phyloP scores from a whole-genome alignment of 2,113 vertebrate species.

The Phyllostomus hastatus region DNA sequence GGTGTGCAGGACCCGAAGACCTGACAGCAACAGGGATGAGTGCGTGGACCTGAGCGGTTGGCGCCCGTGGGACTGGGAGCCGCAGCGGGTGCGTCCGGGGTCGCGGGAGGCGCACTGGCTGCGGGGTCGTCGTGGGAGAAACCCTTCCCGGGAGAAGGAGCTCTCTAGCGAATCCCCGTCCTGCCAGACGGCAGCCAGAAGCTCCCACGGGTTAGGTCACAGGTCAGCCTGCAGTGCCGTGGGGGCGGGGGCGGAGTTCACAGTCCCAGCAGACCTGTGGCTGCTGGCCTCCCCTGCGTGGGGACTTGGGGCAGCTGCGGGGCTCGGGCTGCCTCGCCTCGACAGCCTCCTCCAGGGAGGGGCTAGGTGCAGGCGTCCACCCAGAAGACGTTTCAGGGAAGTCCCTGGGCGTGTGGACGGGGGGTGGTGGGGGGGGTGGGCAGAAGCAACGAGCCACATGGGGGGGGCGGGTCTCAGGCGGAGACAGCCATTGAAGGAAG shows the following conservation, averaged over 20 bases:
- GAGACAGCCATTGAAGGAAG: not conserved
- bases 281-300: slow-evolving; percentile 53
- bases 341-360: not conserved
- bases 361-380: not conserved
- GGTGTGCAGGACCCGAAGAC: not conserved
- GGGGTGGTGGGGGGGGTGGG: not conserved
- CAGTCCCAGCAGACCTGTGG: slow-evolving; percentile 48
- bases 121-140: not conserved
- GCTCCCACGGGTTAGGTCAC: slow-evolving; percentile 51
- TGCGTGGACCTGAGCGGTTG: not conserved
- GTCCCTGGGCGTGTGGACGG: too few species aligned
- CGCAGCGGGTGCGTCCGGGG: not conserved
- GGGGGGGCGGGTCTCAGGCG: not conserved
- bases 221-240: slow-evolving; percentile 45
- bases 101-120: not conserved
- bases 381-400: slow-evolving; percentile 30
- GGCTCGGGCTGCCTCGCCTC: slow-evolving; percentile 48
- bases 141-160: not conserved
- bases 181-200: slow-evolving; percentile 12
- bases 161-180: slow-evolving; percentile 11
- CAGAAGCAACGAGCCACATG: too few species aligned
- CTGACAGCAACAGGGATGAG: not conserved
- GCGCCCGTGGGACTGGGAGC: not conserved
- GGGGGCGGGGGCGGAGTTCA: slow-evolving; percentile 43
- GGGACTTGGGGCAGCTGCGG: not conserved